Evolutionary conservation across 2,113 vertebrate genomes (phyloP), one percentile per base, ranked within the genome.

Genomic region (Chrysochloris asiatica): DNA sequence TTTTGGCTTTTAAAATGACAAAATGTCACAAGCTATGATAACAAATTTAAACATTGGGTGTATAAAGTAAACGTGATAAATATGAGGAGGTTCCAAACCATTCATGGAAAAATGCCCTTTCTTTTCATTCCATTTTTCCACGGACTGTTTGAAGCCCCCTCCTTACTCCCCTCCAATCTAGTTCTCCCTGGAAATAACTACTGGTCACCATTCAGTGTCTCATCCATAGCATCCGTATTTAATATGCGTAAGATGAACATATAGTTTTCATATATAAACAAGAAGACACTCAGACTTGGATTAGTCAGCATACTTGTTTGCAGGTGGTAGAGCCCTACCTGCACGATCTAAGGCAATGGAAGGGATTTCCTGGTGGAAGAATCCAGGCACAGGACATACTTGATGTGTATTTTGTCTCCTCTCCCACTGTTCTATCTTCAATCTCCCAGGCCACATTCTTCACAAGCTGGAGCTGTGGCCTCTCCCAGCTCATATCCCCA

Each of bases 1-100:
- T 75, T 75, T 89, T 38, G 72, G 52, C 67, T 90, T 77, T 63
- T 86, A 69, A 88, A 92, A 86, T 56, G 50, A 56, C 10, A 81
- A 83, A 84, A 52, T 14, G 52, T 61, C 50, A 59, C 75, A 84
- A 76, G 3, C 43, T 83, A 19, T 83, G 91, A 45, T 33, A 93
- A 47, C 28, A 83, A n/a, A n/a, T 43, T 86, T 80, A 86, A 93
- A 87, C 28, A 86, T 17, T 17, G 41, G 72, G 30, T n/a, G n/a
- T n/a, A n/a, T n/a, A 79, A 94, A 72, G 59, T 43, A 33, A 28
- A 72, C 67, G 21, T 59, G 79, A 87, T 38, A 63, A 13, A 10
- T 22, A 26, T n/a, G n/a, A n/a, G n/a, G n/a, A n/a, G n/a, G n/a
- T n/a, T n/a, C n/a, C n/a, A n/a, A n/a, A n/a, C n/a, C n/a, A n/a